A percentile compares a stretch with the other conserved stretches of the same genome.
These are phyloP conservation scores for Falcunculus frontatus DNA, from an alignment of 2,113 vertebrate genomes.

Conservation along the genomic window DNA sequence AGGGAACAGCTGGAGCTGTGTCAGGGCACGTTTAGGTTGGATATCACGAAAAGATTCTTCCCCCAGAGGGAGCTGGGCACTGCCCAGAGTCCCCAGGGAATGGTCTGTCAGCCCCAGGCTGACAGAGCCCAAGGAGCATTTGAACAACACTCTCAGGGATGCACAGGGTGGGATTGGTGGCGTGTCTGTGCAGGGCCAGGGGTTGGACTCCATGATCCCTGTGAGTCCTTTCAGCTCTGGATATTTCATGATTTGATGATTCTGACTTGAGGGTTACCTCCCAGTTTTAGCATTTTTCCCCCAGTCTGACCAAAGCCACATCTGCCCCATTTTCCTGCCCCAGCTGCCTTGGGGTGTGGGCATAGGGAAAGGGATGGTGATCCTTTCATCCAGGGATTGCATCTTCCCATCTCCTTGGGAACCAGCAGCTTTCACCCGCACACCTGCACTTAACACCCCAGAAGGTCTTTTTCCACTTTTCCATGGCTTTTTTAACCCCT, in stretches of 20 bases:
- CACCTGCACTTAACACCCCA: background rate
- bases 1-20: background rate
- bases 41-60: background rate
- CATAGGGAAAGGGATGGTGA: background rate
- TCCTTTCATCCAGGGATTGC: background rate
- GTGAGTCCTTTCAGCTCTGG: background rate
- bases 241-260: background rate
- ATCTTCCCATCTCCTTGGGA: background rate
- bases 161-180: background rate
- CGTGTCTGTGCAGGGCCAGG: background rate
- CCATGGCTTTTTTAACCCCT: background rate
- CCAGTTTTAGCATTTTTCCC: background rate
- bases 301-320: background rate
- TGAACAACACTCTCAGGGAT: rapidly evolving
- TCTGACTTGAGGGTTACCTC: background rate
- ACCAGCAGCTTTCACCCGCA: background rate
- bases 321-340: background rate
- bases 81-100: background rate
- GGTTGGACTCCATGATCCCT: too few relatives aligned
- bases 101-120: rapidly evolving
- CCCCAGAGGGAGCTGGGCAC: background rate
- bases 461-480: background rate
- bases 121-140: rapidly evolving
- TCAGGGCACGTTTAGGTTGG: rapidly evolving
- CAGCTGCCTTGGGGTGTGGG: background rate